A percentile compares a stretch with the other conserved stretches of the same genome.
Evolutionary conservation across 2,113 vertebrate genomes (phyloP).

Genomic region (Myocastor coypus): DNA sequence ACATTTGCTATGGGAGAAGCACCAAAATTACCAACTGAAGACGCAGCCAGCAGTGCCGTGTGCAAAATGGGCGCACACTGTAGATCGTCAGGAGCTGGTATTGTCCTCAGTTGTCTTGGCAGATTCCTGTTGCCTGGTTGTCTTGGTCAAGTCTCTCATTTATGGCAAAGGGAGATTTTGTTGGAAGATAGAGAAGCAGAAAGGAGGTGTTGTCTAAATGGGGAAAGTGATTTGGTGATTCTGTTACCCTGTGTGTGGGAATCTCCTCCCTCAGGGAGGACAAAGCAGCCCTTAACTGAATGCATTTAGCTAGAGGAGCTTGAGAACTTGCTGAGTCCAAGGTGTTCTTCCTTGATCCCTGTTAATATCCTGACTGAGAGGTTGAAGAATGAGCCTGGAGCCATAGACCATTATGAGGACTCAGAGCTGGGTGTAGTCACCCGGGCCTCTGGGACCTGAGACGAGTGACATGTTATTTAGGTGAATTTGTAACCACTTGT

Average conservation of each 20-base stretch:
- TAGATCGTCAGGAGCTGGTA: background rate
- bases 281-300: background rate
- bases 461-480: background rate
- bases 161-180: background rate
- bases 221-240: background rate
- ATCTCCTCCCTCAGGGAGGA: background rate
- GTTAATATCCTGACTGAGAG: background rate
- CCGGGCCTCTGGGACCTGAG: background rate
- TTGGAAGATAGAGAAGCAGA: background rate
- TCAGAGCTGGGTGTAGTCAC: background rate
- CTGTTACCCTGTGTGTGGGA: background rate
- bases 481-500: background rate
- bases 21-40: background rate
- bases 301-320: too few species aligned
- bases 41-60: background rate
- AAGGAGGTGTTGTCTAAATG: background rate
- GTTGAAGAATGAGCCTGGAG: background rate
- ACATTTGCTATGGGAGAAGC: accelerated
- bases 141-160: background rate
- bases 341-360: background rate
- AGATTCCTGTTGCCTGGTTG: background rate
- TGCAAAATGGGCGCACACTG: background rate
- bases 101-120: background rate
- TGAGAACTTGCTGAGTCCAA: accelerated
- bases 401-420: background rate